These are phyloP conservation scores for Prionace glauca DNA, from an alignment of 2,797 vertebrate genomes.

Conservation along the genomic window DNA sequence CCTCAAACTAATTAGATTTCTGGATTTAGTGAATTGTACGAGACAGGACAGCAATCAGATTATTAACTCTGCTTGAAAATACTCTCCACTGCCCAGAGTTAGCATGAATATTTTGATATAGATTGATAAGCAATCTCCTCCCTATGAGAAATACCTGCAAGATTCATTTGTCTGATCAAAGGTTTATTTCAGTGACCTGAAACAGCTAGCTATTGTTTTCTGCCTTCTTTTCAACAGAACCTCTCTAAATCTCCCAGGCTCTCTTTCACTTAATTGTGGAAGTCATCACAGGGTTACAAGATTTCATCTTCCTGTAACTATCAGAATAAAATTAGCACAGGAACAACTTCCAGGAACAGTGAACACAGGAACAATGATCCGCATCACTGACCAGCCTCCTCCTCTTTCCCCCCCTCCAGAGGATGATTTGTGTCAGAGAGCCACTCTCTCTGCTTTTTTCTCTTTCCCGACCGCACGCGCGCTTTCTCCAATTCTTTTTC, in stretches of 20 bases:
- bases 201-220: slow-evolving; percentile 96
- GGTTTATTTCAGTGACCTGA: slow-evolving; percentile 78
- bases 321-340: slow-evolving; percentile 72
- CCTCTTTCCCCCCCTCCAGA: too few relatives aligned
- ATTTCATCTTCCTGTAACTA: slow-evolving; percentile 78
- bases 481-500: too few relatives aligned
- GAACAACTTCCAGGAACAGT: slow-evolving; percentile 52
- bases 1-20: slow-evolving; percentile 98
- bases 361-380: too few relatives aligned
- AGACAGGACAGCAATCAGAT: slow-evolving; percentile 99
- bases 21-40: slow-evolving; percentile 94
- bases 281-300: slow-evolving; percentile 84
- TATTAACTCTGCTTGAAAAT: slow-evolving; percentile 99
- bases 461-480: too few relatives aligned
- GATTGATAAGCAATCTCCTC: slow-evolving; percentile 99
- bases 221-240: slow-evolving; percentile 69
- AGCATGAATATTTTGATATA: slow-evolving; percentile 99
- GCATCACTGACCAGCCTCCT: too few relatives aligned
- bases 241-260: slow-evolving; percentile 66
- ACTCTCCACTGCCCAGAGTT: slow-evolving; percentile 87
- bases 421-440: too few relatives aligned
- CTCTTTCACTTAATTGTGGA: slow-evolving; percentile 77
- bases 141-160: slow-evolving; percentile 99
- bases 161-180: slow-evolving; percentile 99
- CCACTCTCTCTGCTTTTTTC: too few relatives aligned